These are phyloP conservation scores for Schrankia costaestrigalis DNA, from an alignment of 2,888 invertebrate species.

Conservation along the genomic window DNA sequence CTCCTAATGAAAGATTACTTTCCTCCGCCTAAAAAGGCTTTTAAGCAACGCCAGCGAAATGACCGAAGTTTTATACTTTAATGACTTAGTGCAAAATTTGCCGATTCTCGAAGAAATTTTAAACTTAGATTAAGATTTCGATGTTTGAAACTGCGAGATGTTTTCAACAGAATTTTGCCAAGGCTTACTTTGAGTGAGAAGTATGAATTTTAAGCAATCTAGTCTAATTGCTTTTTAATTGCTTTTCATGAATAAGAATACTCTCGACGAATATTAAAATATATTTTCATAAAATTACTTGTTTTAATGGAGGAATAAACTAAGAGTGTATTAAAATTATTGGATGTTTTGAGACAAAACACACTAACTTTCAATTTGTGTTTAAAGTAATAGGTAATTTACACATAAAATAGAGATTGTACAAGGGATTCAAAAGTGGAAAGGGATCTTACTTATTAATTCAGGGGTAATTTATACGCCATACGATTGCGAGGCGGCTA, in stretches of 20 bases:
- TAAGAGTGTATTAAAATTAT: slow-evolving; percentile 7
- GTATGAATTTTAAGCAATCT: slow-evolving; percentile 74
- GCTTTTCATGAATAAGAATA: slow-evolving; percentile 59
- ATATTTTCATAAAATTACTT: slow-evolving; percentile 26
- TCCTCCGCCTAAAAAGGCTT: slow-evolving; percentile 80
- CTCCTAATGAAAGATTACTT: slow-evolving; percentile 80
- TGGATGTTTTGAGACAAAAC: neutral
- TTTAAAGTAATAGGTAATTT: too few species aligned
- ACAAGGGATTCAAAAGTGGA: neutral
- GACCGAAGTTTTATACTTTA: slow-evolving; percentile 81
- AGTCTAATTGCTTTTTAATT: slow-evolving; percentile 78
- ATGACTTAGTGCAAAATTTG: slow-evolving; percentile 81
- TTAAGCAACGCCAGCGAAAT: slow-evolving; percentile 79
- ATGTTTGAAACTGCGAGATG: slow-evolving; percentile 73
- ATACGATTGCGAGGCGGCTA: neutral
- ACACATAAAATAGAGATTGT: too few species aligned
- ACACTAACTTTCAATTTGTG: neutral
- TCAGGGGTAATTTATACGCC: neutral
- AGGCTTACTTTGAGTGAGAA: slow-evolving; percentile 62
- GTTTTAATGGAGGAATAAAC: slow-evolving; percentile 19
- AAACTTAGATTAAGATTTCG: slow-evolving; percentile 80
- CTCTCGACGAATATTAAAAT: slow-evolving; percentile 34
- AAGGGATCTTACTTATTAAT: too few species aligned
- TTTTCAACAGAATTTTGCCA: slow-evolving; percentile 61
- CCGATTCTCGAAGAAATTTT: slow-evolving; percentile 79